Evolutionary conservation across 2,888 invertebrate genomes (phyloP).

Genomic region (Colostygia pectinataria): DNA sequence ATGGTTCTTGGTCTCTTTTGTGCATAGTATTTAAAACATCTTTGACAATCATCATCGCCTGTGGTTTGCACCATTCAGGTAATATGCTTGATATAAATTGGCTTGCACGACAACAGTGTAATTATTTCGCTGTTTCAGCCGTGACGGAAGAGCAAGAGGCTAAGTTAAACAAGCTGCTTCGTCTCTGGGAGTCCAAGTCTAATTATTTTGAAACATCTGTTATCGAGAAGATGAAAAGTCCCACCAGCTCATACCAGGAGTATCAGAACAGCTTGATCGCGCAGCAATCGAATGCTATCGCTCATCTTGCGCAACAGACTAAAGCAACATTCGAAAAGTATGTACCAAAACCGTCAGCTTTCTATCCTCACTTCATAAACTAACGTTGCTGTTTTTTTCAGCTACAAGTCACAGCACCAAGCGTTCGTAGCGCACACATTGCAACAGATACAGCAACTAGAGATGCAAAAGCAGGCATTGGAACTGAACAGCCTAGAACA

Average conservation of each 20-base stretch:
- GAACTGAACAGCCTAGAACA: slow-evolving; percentile 78
- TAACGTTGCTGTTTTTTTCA: slow-evolving; percentile 50
- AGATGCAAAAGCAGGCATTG: slow-evolving; percentile 88
- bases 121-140: slow-evolving; percentile 82
- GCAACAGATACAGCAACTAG: slow-evolving; percentile 92
- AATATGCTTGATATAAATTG: slow-evolving; percentile 68
- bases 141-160: slow-evolving; percentile 94
- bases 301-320: slow-evolving; percentile 89
- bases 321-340: slow-evolving; percentile 92
- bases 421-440: slow-evolving; percentile 96
- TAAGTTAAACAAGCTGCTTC: slow-evolving; percentile 96
- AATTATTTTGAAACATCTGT: slow-evolving; percentile 93
- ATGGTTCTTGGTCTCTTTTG: slow-evolving; percentile 42
- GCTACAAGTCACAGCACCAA: slow-evolving; percentile 96
- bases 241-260: slow-evolving; percentile 93
- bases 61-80: slow-evolving; percentile 75
- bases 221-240: slow-evolving; percentile 93
- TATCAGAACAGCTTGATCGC: slow-evolving; percentile 93
- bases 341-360: slow-evolving; percentile 35
- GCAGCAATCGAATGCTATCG: slow-evolving; percentile 89
- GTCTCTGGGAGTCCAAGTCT: slow-evolving; percentile 98
- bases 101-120: slow-evolving; percentile 68
- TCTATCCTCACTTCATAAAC: not conserved
- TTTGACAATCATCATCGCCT: slow-evolving; percentile 63
- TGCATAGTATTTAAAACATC: slow-evolving; percentile 71